A percentile compares a stretch with the other conserved stretches of the same genome.
These are phyloP conservation scores for Eudasyphora cyanicolor DNA, from an alignment of 2,888 invertebrate species.

Conservation along the genomic window DNA sequence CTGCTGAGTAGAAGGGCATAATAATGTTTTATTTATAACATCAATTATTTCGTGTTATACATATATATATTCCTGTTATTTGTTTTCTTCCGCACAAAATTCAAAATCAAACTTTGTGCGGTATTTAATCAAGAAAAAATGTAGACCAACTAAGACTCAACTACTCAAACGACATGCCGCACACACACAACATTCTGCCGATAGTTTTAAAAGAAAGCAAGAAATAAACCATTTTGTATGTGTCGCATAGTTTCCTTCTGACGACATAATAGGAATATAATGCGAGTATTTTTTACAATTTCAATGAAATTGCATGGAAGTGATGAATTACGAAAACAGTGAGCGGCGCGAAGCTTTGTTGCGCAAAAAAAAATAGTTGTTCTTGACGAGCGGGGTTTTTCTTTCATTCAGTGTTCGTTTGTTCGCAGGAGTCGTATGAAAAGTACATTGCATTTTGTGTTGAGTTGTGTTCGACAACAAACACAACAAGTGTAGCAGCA, in stretches of 20 bases:
- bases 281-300: slow-evolving; percentile 37
- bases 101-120: too few relatives aligned
- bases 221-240: not conserved
- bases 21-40: not conserved
- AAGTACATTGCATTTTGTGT: not conserved
- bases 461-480: not conserved
- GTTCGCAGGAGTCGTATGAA: not conserved
- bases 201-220: slow-evolving; percentile 2
- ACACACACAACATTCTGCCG: not conserved
- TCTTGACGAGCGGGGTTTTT: too few relatives aligned
- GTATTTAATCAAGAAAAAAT: too few relatives aligned
- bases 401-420: too few relatives aligned
- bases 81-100: too few relatives aligned
- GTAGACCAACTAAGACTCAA: not conserved
- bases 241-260: not conserved
- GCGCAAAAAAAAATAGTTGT: not conserved
- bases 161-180: not conserved
- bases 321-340: slow-evolving; percentile 61
- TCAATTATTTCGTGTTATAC: not conserved
- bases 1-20: too few relatives aligned
- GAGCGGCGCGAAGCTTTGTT: not conserved
- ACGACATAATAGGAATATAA: slow-evolving; percentile 8
- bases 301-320: slow-evolving; percentile 60
- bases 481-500: not conserved
- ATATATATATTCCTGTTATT: not conserved